These are phyloP conservation scores for Allolobophora icterica DNA, from an alignment of 2,888 invertebrate species.

Conservation along the genomic window DNA sequence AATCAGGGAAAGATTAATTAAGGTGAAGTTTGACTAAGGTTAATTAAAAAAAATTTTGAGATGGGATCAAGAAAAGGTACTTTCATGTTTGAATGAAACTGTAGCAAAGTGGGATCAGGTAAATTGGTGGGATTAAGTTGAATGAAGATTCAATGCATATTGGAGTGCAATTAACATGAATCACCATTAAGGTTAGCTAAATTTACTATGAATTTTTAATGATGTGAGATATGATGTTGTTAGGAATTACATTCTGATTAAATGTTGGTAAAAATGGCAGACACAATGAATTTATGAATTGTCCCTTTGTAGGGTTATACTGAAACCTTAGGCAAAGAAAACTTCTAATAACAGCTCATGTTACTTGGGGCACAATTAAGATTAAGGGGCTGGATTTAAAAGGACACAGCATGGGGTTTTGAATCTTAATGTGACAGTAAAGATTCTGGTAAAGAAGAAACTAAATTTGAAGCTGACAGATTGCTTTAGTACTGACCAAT, in stretches of 20 bases:
- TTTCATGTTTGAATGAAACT: background rate
- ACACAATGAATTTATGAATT: background rate
- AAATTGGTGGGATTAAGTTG: background rate
- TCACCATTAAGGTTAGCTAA: no score
- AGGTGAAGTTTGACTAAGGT: background rate
- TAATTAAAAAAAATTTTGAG: background rate
- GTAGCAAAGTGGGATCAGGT: background rate
- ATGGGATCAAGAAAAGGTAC: no score
- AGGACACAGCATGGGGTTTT: background rate
- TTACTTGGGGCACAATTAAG: background rate
- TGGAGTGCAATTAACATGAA: no score
- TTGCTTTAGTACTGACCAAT: background rate
- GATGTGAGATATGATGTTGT: no score
- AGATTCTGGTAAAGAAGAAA: background rate
- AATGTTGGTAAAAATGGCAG: background rate
- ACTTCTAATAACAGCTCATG: background rate
- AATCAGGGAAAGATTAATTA: background rate
- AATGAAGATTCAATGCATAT: no score
- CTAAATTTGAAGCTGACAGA: background rate
- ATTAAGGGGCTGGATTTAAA: no score
- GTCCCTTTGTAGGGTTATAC: background rate
- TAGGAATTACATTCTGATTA: no score
- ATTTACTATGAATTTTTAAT: no score
- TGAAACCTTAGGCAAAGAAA: background rate
- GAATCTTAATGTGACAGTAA: background rate